Base-by-base conservation (phyloP, 2,797 vertebrate genomes). In the Urocyon cinereoargenteus region DNA sequence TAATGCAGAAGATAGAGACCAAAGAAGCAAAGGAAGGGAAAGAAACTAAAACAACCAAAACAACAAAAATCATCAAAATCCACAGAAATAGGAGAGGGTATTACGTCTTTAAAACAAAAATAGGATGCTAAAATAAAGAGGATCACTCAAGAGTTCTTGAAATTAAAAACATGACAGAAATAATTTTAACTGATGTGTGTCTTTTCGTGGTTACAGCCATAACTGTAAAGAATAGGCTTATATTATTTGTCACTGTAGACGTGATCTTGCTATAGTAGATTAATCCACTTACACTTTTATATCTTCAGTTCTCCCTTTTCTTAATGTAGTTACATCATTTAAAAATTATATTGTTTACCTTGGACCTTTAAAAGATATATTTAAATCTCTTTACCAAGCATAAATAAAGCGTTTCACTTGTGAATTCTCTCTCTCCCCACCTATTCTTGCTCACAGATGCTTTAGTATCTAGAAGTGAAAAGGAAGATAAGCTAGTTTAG, bases 61-160 rank as follows among this genome's bases (percentile, higher is more conserved):
- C 57, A 87, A 53, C 36, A 79, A 21, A 85, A 79, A n/a, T 55
- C 31, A 85, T 79, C 62, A 82, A 34, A 86, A 96, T 61, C 36
- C 64, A 86, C 12, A 94, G 81, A 90, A 96, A 91, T 86, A 64
- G 57, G 28, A 93, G 24, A 64, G 86, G n/a, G 51, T 91, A 62
- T 61, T 61, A 11, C 2, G 34, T 78, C 34, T 57, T 95, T 75
- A 53, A 92, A 64, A 88, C 81, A 97, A 96, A 97, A 97, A 45
- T 88, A 86, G 45, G 36, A 51, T 59, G 26, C 64, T 87, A 93
- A 97, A 96, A 90, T 90, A 49, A 83, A 86, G 92, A 91, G 73
- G 55, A 89, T 78, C 45, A 87, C 45, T 64, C 70, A 91, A 86
- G 68, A 77, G 10, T 51, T 85, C 75, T 87, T 93, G 51, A 98